These are phyloP conservation scores for Icerya purchasi DNA, from an alignment of 2,888 invertebrate genomes.

Conservation along the genomic window DNA sequence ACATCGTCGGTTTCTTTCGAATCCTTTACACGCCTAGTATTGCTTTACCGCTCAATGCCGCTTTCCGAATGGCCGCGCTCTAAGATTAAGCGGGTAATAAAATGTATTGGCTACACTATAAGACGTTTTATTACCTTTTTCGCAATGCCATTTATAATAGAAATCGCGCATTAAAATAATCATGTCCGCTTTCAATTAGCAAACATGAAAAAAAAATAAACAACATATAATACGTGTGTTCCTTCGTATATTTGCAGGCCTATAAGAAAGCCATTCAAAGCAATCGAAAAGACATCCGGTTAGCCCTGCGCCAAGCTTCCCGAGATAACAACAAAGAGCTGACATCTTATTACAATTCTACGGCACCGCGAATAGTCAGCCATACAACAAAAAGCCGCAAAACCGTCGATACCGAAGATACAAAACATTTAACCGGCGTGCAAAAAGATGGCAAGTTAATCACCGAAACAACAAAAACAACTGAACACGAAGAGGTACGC, in stretches of 20 bases:
- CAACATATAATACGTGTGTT: too few species aligned
- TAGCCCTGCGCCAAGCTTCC: constrained; percentile 30
- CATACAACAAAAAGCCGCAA: constrained; percentile 56
- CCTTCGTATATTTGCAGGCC: constrained; percentile 42
- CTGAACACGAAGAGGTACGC: constrained; percentile 52
- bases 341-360: constrained; percentile 28
- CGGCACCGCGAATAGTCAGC: constrained; percentile 48
- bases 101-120: too few species aligned
- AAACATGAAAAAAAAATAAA: too few species aligned
- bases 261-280: constrained; percentile 41
- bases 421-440: constrained; percentile 49
- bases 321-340: constrained; percentile 23
- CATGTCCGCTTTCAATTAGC: too few species aligned
- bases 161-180: too few species aligned
- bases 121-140: too few species aligned
- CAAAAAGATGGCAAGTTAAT: constrained; percentile 64
- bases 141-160: too few species aligned
- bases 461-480: constrained; percentile 61
- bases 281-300: constrained; percentile 41
- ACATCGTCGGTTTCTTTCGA: too few species aligned
- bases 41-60: too few species aligned
- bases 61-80: too few species aligned
- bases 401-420: constrained; percentile 69
- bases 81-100: too few species aligned
- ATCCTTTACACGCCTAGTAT: too few species aligned